These are phyloP conservation scores for Phalacrocorax brasilianus DNA, from an alignment of 2,113 vertebrate species.

Conservation along the genomic window DNA sequence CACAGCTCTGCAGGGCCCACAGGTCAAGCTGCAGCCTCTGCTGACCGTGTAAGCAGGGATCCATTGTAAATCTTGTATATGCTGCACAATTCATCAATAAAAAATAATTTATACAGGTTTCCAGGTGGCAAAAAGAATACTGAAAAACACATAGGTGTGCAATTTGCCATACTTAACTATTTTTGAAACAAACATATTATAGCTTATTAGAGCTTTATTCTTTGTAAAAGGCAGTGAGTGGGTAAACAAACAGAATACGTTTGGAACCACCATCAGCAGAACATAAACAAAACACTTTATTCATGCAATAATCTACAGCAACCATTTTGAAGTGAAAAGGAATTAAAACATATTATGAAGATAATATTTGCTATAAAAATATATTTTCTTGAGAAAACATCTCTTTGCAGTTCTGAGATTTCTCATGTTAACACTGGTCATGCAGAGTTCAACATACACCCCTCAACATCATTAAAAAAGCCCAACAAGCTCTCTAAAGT, in stretches of 20 bases:
- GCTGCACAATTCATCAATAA: not conserved
- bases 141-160: fast-evolving
- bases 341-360: not conserved
- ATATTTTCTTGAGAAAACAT: not conserved
- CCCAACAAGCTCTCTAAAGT: not conserved
- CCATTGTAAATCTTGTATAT: not conserved
- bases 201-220: not conserved
- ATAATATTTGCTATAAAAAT: not conserved
- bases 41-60: fast-evolving
- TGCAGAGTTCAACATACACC: not conserved
- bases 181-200: not conserved
- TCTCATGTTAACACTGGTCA: not conserved
- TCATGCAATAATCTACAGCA: not conserved
- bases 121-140: not conserved
- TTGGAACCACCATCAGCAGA: not conserved
- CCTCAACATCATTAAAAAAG: not conserved
- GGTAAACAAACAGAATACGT: not conserved
- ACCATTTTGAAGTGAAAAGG: not conserved
- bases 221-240: not conserved
- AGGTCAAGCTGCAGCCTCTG: not conserved
- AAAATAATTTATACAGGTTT: not conserved
- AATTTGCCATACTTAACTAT: not conserved
- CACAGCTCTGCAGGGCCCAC: not conserved
- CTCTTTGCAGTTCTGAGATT: not conserved
- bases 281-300: not conserved